These are phyloP conservation scores for Cloeon dipterum DNA, from an alignment of 2,888 invertebrate species.

Conservation along the genomic window DNA sequence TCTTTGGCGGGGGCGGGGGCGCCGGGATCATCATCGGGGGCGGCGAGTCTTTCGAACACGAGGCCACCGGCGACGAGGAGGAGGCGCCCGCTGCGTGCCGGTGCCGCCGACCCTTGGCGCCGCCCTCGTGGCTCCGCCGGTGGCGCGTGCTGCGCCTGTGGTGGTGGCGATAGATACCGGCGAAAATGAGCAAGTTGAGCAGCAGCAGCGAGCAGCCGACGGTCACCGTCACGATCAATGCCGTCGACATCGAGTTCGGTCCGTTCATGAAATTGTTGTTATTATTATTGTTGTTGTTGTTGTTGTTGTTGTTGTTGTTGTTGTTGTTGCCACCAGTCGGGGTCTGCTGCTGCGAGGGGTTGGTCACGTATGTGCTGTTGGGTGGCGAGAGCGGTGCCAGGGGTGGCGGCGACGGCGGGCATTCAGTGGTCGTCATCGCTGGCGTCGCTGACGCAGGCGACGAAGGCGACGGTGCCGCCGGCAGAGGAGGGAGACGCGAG, in stretches of 20 bases:
- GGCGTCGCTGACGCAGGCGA: constrained; percentile 17
- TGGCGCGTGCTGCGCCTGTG: constrained; percentile 21
- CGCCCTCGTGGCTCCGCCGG: constrained; percentile 32
- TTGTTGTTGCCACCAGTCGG: constrained; percentile 28
- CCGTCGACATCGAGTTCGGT: constrained; percentile 53
- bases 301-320: constrained; percentile 6
- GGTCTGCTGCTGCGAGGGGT: constrained; percentile 9
- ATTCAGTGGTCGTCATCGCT: constrained; percentile 12
- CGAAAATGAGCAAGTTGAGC: constrained; percentile 65
- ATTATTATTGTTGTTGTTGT: constrained; percentile 25
- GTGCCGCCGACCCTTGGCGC: constrained; percentile 4
- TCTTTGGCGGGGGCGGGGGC: constrained; percentile 34
- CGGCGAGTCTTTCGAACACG: constrained; percentile 1
- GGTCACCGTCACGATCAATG: constrained; percentile 66
- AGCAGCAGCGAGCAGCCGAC: constrained; percentile 63
- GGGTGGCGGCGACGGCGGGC: constrained; percentile 21
- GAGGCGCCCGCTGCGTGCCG: background rate
- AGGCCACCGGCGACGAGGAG: background rate
- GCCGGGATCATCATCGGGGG: constrained; percentile 24
- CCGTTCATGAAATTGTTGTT: constrained; percentile 13
- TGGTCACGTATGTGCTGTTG: background rate
- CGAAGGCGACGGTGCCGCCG: constrained; percentile 18
- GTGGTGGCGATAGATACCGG: constrained; percentile 68
- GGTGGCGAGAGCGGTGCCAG: background rate
- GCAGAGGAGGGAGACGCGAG: constrained; percentile 25